A percentile compares a stretch with the other conserved stretches of the same genome.
phyloP scores from a whole-genome alignment of 1,140 invertebrate species.

The Theocolax elegans region DNA sequence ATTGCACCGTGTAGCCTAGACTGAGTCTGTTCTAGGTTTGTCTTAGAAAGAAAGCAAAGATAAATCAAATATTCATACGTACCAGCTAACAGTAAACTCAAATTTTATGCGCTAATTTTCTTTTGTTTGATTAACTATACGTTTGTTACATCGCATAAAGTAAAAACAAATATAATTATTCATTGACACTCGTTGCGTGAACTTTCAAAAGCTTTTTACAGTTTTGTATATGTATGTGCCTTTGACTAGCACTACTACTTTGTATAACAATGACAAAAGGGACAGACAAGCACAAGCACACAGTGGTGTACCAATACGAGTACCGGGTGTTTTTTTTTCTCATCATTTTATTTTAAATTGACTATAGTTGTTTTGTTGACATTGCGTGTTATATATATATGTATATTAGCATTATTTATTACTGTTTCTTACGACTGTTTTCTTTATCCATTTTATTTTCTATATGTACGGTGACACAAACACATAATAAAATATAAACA shows the following conservation, averaged over 20 bases:
- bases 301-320: conserved; percentile 62
- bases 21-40: conserved; percentile 68
- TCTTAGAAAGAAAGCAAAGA: conserved; percentile 62
- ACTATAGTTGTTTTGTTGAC: no score
- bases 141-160: no score
- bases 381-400: no score
- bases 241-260: conserved; percentile 45
- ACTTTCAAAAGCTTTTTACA: conserved; percentile 22
- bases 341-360: no score
- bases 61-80: conserved; percentile 44
- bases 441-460: conserved; percentile 25
- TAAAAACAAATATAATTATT: conserved; percentile 14
- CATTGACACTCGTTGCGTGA: conserved; percentile 16
- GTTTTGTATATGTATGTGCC: conserved; percentile 10
- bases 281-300: conserved; percentile 68
- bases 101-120: conserved; percentile 31
- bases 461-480: conserved; percentile 36
- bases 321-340: conserved; percentile 64
- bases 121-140: conserved; percentile 34
- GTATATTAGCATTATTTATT: no score
- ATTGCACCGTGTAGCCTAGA: conserved; percentile 61
- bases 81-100: conserved; percentile 10
- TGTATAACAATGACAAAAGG: conserved; percentile 52
- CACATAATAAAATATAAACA: conserved; percentile 63
- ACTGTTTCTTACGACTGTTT: no score